Evolutionary conservation across 2,113 vertebrate species (phyloP), one percentile per base, ranked within the genome.

Genomic region (Mesocricetus auratus): DNA sequence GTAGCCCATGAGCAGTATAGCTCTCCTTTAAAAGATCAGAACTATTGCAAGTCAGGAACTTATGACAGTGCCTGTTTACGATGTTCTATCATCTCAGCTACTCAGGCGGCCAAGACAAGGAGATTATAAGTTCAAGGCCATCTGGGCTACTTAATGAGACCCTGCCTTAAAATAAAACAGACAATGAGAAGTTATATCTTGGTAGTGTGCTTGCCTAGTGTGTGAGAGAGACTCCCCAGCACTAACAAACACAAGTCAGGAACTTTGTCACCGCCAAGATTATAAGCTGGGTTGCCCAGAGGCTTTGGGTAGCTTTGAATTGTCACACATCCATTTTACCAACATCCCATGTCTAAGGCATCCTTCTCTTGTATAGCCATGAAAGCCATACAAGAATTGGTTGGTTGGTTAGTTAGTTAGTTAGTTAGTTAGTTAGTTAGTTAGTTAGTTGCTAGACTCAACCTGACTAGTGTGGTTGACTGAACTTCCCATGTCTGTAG

Each of bases 401-500:
- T 56, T 56, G 12, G 53, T 56, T 56, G 53, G 53, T 56, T 56
- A 3, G 53, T 56, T 47, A 47, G 47, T 47, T 53, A 12, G 50
- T 53, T 53, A 12, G 50, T 53, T 53, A 12, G 50, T 53, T 56
- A 15, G 53, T 56, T 58, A 29, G 0, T 90, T 78, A 16, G 21
- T 92, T 86, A 36, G 62, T 69, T n/a, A 17, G 39, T 62, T 92
- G 74, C 81, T 89, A 83, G 39, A 78, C 73, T 93, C 68, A 68
- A 47, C 64, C 56, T 50, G 39, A 79, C 39, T 81, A 36, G 11
- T 62, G 6, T 87, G 66, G 58, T 69, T 82, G 2, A 60, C 50
- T 50, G 87, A 91, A 93, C 71, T 69, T 93, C 64, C 62, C 21
- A 47, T 39, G 39, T 90, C 79, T 68, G 36, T 29, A 8, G 64